Evolutionary conservation across 35 echinoderm and acorn worm genomes (phyloP).

Genomic region (Anneissia japonica): DNA sequence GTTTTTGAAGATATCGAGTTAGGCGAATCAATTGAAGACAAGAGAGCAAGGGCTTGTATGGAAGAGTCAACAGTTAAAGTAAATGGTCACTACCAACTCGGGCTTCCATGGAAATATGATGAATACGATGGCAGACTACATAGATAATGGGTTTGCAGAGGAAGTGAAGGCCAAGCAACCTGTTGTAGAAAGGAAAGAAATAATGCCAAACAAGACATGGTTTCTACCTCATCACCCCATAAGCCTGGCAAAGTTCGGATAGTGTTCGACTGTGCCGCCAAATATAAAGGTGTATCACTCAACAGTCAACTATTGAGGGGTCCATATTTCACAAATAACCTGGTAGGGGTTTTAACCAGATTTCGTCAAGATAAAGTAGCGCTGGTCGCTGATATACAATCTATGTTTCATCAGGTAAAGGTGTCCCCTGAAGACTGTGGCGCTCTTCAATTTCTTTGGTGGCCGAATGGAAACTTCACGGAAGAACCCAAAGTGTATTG

Average conservation of each 20-base stretch:
- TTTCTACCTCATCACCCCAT: conserved; percentile 60
- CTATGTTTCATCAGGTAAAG: conserved; percentile 29
- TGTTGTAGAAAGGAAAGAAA: no score
- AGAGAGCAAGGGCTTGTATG: no score
- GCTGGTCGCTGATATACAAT: conserved; percentile 18
- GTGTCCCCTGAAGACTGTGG: not conserved
- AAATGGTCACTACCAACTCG: no score
- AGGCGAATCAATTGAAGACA: no score
- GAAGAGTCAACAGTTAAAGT: no score
- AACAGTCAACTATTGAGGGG: conserved; percentile 35
- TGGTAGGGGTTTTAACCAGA: conserved; percentile 26
- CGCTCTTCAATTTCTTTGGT: conserved; percentile 20
- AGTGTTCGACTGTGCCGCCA: conserved; percentile 48
- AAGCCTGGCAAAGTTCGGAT: conserved; percentile 60
- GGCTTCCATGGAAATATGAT: no score
- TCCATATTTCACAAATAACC: conserved; percentile 15
- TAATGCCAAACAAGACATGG: not conserved
- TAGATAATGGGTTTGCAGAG: conserved; percentile 36
- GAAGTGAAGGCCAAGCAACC: not conserved
- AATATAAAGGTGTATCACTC: conserved; percentile 30
- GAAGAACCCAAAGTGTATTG: not conserved
- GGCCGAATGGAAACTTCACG: conserved; percentile 17
- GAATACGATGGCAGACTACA: no score
- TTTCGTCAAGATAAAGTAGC: conserved; percentile 37
- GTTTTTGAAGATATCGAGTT: no score